Evolutionary conservation across 23 tunicate genomes (phyloP), one percentile per base, ranked within the genome.

Genomic region (Ascidia mentula): DNA sequence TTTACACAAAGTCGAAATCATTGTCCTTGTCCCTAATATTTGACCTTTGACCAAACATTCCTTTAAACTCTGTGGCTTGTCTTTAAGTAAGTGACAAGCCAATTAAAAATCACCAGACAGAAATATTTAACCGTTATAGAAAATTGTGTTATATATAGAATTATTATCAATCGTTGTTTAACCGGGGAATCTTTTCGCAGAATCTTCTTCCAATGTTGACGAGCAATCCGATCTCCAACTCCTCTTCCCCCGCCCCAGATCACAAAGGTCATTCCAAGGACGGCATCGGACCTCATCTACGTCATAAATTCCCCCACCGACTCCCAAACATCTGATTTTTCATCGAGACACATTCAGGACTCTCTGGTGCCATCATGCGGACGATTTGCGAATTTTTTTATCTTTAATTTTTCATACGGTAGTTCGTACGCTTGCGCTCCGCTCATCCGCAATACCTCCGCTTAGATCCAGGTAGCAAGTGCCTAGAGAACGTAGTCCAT

Each of bases 221-320:
- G n/a, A 89, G 97, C 59, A 91, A 91, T 61, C 89, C 97, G 5
- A 53, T 91, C 71, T 91, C 97, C 0, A 91, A 91, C 74, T 79
- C 97, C 36, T 91, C 97, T 0, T 91, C 97, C 18, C 97, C 97
- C 22, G 97, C 97, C 37, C 97, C 97, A 31, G 97, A 91, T 28
- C 87, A 77, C 35, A 69, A 59, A 36, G 31, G 40, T 65, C 46
- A 45, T 32, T 87, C 85, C 24, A 90, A 90, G 60, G 96, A 90
- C 59, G 84, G 77, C 7, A 65, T 46, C 28, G 86, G 75, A 30
- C 45, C 79, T 8, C 81, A 86, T 24, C 77, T 84, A 0, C 77
- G 82, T 28, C 90, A 85, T 75, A 91, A 91, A 40, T 71, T 59
- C 45, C 82, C 75, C 32, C 96, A 79, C 88, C 72, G 86, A 31